phyloP scores from a whole-genome alignment of 1,140 invertebrate genomes.

The Calephelis nemesis region DNA sequence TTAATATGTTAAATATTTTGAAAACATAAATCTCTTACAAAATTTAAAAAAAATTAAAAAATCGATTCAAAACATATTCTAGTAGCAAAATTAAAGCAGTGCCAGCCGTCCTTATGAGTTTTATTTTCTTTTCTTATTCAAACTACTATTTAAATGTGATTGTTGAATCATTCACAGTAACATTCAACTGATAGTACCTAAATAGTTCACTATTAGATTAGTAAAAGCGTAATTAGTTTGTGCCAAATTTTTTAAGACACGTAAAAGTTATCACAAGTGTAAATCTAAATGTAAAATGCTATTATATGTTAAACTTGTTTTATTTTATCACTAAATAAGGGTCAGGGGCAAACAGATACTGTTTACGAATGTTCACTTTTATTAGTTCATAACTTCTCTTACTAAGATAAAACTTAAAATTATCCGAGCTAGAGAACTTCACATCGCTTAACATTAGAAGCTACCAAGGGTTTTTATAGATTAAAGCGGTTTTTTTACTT shows the following conservation, averaged over 20 bases:
- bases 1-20: too few relatives aligned
- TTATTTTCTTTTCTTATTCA: background rate
- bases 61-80: too few relatives aligned
- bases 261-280: slow-evolving; percentile 9
- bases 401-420: too few relatives aligned
- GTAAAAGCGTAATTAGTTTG: slow-evolving; percentile 19
- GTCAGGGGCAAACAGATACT: background rate
- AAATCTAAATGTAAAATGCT: slow-evolving; percentile 16
- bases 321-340: background rate
- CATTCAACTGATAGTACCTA: slow-evolving; percentile 5
- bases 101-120: background rate
- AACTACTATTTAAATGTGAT: background rate
- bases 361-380: background rate
- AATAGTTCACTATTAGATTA: slow-evolving; percentile 15
- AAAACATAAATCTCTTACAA: too few relatives aligned
- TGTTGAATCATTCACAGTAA: background rate
- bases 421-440: too few relatives aligned
- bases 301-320: slow-evolving; percentile 5
- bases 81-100: background rate
- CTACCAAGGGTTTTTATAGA: too few relatives aligned
- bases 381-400: too few relatives aligned
- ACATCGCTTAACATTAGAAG: too few relatives aligned
- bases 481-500: too few relatives aligned
- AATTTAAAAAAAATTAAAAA: too few relatives aligned
- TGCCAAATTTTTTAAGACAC: slow-evolving; percentile 39